A percentile compares a stretch with the other conserved stretches of the same genome.
These are phyloP conservation scores for Cephonodes hylas DNA, from an alignment of 2,888 invertebrate species.

Conservation along the genomic window DNA sequence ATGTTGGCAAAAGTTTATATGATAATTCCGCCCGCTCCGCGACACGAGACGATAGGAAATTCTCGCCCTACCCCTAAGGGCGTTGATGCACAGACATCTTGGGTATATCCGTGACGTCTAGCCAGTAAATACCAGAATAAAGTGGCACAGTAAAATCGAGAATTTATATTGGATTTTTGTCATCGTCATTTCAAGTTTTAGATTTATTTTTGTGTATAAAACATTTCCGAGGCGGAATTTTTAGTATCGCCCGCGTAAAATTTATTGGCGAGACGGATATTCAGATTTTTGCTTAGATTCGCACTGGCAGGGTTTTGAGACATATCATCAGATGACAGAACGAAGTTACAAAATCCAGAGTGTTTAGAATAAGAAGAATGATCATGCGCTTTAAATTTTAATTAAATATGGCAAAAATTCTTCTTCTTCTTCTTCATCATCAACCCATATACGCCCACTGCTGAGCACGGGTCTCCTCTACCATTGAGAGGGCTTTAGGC, in stretches of 20 bases:
- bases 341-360: too few relatives aligned
- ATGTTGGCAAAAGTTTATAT: neutral
- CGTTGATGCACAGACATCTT: conserved; percentile 4
- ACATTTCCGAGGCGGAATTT: neutral
- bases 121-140: conserved; percentile 14
- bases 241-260: neutral
- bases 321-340: too few relatives aligned
- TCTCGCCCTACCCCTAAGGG: conserved; percentile 9
- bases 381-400: too few relatives aligned
- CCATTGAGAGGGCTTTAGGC: too few relatives aligned
- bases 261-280: neutral
- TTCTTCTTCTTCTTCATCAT: too few relatives aligned
- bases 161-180: conserved; percentile 17
- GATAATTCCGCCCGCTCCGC: neutral
- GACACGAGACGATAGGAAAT: neutral
- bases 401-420: too few relatives aligned
- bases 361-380: too few relatives aligned
- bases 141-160: conserved; percentile 14
- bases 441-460: too few relatives aligned
- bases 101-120: conserved; percentile 7
- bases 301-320: too few relatives aligned
- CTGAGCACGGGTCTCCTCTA: too few relatives aligned
- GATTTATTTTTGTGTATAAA: conserved; percentile 9
- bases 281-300: neutral
- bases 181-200: conserved; percentile 6